These are phyloP conservation scores for Heterotilapia buettikoferi DNA, from an alignment of 2,113 vertebrate genomes.

Conservation along the genomic window DNA sequence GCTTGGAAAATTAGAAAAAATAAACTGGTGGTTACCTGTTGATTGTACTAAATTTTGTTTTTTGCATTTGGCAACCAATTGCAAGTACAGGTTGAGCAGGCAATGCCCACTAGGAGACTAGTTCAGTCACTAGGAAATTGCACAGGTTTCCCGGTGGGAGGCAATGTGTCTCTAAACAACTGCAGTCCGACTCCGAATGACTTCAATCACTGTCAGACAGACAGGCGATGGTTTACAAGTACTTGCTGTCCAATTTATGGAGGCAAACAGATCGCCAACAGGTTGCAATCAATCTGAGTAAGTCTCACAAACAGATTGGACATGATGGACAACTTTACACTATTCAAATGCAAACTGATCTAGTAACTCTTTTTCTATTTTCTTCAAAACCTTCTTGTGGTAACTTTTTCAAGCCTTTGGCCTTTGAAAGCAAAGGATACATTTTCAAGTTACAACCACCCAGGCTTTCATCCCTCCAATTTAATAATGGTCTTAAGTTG, in stretches of 20 bases:
- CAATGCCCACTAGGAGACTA: background rate
- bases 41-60: background rate
- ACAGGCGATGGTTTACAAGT: background rate
- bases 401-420: background rate
- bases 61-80: background rate
- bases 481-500: background rate
- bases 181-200: accelerated
- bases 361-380: accelerated
- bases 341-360: background rate
- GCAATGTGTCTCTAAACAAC: background rate
- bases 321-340: background rate
- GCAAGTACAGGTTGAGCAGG: background rate
- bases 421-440: background rate
- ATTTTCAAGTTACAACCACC: background rate
- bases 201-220: background rate
- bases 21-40: background rate
- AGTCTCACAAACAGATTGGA: background rate
- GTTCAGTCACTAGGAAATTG: background rate
- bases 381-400: background rate
- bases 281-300: background rate
- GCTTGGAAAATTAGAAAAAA: background rate
- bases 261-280: background rate
- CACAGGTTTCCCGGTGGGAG: background rate
- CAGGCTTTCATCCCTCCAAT: background rate
- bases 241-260: background rate